Conservation (phyloP, 2,113 vertebrate genomes). For the Ochotona curzoniae region DNA sequence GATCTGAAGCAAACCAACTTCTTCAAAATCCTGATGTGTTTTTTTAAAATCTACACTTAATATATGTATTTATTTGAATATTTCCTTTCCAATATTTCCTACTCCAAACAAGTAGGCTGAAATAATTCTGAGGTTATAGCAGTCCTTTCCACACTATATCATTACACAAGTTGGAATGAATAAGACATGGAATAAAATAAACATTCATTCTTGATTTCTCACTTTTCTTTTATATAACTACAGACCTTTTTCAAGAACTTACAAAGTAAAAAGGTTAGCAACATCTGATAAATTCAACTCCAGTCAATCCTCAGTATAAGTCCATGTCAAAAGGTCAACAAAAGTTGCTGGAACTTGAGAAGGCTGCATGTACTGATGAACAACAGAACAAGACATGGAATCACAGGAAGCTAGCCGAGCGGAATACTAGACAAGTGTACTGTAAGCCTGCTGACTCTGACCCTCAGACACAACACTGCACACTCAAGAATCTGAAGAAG, state of each 20-base stretch:
- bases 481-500: not conserved
- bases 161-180: not conserved
- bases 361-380: not conserved
- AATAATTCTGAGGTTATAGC: not conserved
- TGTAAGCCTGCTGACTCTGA: not conserved
- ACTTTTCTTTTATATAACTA: slow-evolving; percentile 24
- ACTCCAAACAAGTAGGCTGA: not conserved
- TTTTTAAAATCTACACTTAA: slow-evolving; percentile 51
- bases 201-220: not conserved
- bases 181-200: not conserved
- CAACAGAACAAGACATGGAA: slow-evolving; percentile 12
- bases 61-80: not conserved
- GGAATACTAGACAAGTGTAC: not conserved
- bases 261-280: not conserved
- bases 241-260: not conserved
- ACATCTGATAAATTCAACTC: not conserved
- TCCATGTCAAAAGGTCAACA: not conserved
- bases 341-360: not conserved
- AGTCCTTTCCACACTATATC: not conserved
- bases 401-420: not conserved
- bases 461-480: not conserved
- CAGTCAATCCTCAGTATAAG: not conserved
- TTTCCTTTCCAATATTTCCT: not conserved
- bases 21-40: not conserved
- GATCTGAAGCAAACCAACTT: slow-evolving; percentile 6